Percentiles rank a stretch among this genome's conserved stretches.
Evolutionary conservation across 2,888 invertebrate genomes (phyloP).

Genomic region (Osedax fenrisi): DNA sequence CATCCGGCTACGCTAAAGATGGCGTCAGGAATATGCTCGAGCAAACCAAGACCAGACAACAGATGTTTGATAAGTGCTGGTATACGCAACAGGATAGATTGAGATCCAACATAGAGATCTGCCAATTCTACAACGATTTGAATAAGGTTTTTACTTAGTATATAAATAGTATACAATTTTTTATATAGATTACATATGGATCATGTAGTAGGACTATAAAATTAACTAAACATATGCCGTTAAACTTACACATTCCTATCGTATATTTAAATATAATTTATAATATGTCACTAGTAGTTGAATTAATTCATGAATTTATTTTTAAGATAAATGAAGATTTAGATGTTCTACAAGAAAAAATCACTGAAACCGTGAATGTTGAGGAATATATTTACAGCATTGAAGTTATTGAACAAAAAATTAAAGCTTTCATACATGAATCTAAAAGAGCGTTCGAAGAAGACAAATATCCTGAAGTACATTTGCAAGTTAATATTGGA

Average conservation of each 20-base stretch:
- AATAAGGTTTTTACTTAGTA: slow-evolving; percentile 37
- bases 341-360: slow-evolving; percentile 55
- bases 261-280: neutral
- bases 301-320: neutral
- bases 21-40: slow-evolving; percentile 62
- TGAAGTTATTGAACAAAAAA: neutral
- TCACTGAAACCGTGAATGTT: neutral
- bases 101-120: slow-evolving; percentile 58
- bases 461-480: neutral
- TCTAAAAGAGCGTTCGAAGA: neutral
- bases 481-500: neutral
- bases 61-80: slow-evolving; percentile 60
- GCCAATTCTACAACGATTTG: slow-evolving; percentile 60
- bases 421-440: neutral
- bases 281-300: neutral
- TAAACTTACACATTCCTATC: too few relatives aligned
- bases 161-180: neutral
- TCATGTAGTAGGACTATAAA: too few relatives aligned
- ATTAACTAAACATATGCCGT: too few relatives aligned
- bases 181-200: too few relatives aligned
- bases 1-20: slow-evolving; percentile 58
- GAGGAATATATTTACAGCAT: neutral
- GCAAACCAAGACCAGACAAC: slow-evolving; percentile 57
- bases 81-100: slow-evolving; percentile 56
- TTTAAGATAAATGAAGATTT: slow-evolving; percentile 63